A percentile compares a stretch with the other conserved stretches of the same genome.
These are phyloP conservation scores for Tychaedon coryphoeus DNA, from an alignment of 2,113 vertebrate genomes.

Conservation along the genomic window DNA sequence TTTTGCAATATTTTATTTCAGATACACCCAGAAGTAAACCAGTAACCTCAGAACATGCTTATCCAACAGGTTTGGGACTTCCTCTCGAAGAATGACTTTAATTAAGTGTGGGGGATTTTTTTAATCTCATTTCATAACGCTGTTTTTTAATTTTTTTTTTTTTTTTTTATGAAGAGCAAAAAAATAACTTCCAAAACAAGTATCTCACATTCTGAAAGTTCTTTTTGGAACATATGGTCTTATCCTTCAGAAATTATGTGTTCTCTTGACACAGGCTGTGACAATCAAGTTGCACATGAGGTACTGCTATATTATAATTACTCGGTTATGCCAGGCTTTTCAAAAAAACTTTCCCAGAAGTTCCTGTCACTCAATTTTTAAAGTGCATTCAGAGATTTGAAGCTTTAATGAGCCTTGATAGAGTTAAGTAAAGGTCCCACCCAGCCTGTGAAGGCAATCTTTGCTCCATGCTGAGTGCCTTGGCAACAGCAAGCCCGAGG, in stretches of 20 bases:
- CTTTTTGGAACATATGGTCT: conserved; percentile 61
- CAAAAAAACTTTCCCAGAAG: conserved; percentile 65
- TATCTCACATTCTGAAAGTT: conserved; percentile 58
- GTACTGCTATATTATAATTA: conserved; percentile 61
- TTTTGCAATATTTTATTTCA: background rate
- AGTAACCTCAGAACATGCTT: background rate
- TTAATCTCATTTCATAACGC: background rate
- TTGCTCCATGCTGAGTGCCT: background rate
- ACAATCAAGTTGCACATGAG: conserved; percentile 67
- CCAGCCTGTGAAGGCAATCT: conserved; percentile 12
- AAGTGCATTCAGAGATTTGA: conserved; percentile 57
- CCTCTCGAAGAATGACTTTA: background rate
- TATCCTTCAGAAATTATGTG: conserved; percentile 62
- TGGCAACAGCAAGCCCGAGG: conserved; percentile 21
- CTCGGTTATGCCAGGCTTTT: conserved; percentile 52
- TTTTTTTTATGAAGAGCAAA: background rate
- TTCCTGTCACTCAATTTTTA: conserved; percentile 58
- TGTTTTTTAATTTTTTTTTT: background rate
- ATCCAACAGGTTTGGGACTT: background rate
- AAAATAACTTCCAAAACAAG: conserved; percentile 45
- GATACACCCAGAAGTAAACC: background rate
- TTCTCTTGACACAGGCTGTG: conserved; percentile 63
- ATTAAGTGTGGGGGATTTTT: conserved; percentile 13
- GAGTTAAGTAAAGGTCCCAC: conserved; percentile 34
- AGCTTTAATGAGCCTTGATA: conserved; percentile 59